Evolutionary conservation across 1,140 invertebrate genomes (phyloP).

Genomic region (Lanistes nyassanus): DNA sequence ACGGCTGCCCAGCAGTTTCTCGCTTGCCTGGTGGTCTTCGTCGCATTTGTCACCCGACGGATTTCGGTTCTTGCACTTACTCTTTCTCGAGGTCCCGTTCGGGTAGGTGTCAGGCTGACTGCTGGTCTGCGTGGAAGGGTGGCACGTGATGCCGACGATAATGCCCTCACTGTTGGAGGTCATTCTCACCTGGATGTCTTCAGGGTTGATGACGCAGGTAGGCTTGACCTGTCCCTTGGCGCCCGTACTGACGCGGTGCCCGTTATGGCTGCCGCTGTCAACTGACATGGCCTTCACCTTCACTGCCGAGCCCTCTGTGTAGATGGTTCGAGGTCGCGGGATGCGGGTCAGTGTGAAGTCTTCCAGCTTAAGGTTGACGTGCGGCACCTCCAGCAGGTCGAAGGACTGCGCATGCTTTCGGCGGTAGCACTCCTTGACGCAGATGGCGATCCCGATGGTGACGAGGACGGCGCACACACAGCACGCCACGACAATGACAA

Average conservation of each 20-base stretch:
- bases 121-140: background rate
- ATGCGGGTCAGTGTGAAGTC: conserved; percentile 46
- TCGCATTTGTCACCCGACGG: background rate
- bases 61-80: background rate
- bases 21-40: conserved; percentile 3
- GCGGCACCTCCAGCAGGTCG: conserved; percentile 39
- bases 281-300: background rate
- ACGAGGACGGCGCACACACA: conserved; percentile 37
- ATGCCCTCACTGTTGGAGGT: conserved; percentile 26
- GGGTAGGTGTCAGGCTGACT: background rate
- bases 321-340: conserved; percentile 38
- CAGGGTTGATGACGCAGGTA: conserved; percentile 9
- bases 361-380: conserved; percentile 44
- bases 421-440: conserved; percentile 40
- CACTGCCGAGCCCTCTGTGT: conserved; percentile 22
- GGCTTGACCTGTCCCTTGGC: background rate
- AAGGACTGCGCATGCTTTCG: conserved; percentile 41
- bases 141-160: conserved; percentile 31
- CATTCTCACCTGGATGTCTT: conserved; percentile 33
- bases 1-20: conserved; percentile 10
- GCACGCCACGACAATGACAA: conserved; percentile 44
- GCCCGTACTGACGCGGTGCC: background rate
- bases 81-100: background rate
- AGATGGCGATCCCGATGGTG: conserved; percentile 33
- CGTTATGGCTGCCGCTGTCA: background rate